These are phyloP conservation scores for Cryptophagus acutangulus DNA, from an alignment of 2,888 invertebrate species.

Conservation along the genomic window DNA sequence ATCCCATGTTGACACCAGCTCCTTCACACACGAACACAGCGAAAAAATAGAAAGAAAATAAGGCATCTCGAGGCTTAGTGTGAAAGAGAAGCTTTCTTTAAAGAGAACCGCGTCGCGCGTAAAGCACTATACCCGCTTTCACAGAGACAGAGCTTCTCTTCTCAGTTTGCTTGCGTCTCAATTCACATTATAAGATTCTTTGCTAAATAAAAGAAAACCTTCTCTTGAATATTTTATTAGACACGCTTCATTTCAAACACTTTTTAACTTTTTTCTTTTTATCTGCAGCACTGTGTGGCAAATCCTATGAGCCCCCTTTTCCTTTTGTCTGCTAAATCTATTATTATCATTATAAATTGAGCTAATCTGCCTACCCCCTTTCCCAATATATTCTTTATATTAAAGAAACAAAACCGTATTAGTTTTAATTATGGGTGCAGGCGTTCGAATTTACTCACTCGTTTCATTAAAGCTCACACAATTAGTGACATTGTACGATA, in stretches of 20 bases:
- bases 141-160: constrained; percentile 26
- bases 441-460: no score
- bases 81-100: constrained; percentile 34
- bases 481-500: no score
- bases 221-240: constrained; percentile 41
- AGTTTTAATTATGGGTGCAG: no score
- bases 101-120: constrained; percentile 29
- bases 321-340: no score
- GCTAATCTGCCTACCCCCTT: no score
- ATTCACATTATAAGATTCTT: constrained; percentile 38
- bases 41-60: constrained; percentile 41
- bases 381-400: no score
- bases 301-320: no score
- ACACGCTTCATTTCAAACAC: constrained; percentile 39
- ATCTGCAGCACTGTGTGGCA: no score
- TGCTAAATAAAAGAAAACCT: constrained; percentile 39
- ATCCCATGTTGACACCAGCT: constrained; percentile 43
- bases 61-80: constrained; percentile 35
- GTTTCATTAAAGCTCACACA: no score
- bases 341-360: no score
- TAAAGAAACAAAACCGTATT: no score
- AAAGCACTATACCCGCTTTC: constrained; percentile 27
- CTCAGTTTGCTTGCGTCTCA: constrained; percentile 33
- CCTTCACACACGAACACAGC: constrained; percentile 39
- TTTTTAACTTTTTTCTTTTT: constrained; percentile 35